These are phyloP conservation scores for Argynnis bischoffii DNA, from an alignment of 2,888 invertebrate genomes.

Conservation along the genomic window DNA sequence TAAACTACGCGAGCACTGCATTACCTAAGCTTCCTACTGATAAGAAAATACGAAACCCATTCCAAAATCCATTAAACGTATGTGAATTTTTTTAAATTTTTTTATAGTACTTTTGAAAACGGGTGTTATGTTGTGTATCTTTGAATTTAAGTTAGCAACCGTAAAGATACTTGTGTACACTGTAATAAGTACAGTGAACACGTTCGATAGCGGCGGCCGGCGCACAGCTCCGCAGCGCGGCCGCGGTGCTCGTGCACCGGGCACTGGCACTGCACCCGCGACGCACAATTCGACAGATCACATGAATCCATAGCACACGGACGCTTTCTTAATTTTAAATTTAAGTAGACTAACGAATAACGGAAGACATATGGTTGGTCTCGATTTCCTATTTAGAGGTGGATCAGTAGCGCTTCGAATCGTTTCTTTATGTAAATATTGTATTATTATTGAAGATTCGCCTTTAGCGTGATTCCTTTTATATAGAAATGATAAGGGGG, in stretches of 20 bases:
- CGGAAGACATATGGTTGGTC: slow-evolving; percentile 62
- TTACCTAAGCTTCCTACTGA: not conserved
- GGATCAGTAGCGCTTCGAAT: slow-evolving; percentile 79
- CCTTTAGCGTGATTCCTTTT: slow-evolving; percentile 68
- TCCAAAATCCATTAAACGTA: too few species aligned
- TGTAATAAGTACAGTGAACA: not conserved
- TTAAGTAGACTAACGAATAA: slow-evolving; percentile 72
- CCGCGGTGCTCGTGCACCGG: slow-evolving; percentile 32
- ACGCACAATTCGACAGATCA: slow-evolving; percentile 70
- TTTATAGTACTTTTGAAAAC: too few species aligned
- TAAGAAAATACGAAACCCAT: not conserved
- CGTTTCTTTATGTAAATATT: slow-evolving; percentile 78
- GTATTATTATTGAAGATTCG: slow-evolving; percentile 68
- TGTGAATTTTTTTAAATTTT: too few species aligned
- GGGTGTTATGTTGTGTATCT: too few species aligned
- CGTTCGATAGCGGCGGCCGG: slow-evolving; percentile 16
- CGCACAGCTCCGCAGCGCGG: slow-evolving; percentile 34
- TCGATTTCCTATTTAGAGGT: slow-evolving; percentile 78
- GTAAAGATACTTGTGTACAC: too few species aligned
- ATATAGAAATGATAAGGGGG: slow-evolving; percentile 53
- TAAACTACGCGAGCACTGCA: not conserved
- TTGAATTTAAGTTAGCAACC: too few species aligned
- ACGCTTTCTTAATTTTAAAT: slow-evolving; percentile 78
- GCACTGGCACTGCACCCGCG: slow-evolving; percentile 54
- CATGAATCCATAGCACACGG: slow-evolving; percentile 72